These are phyloP conservation scores for Asobara japonica DNA, from an alignment of 1,140 invertebrate genomes.

Conservation along the genomic window DNA sequence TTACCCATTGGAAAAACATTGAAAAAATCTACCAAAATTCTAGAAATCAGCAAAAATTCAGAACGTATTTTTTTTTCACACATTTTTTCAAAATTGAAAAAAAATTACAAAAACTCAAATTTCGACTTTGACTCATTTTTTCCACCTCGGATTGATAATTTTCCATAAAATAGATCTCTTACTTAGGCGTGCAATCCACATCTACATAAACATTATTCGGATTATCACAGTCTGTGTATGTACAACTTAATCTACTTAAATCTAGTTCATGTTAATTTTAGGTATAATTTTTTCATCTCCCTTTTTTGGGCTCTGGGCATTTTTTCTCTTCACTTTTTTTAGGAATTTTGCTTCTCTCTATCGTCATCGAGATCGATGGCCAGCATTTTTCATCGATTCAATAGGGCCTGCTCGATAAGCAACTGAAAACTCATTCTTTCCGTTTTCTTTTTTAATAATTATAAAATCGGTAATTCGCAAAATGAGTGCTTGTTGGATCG, in stretches of 20 bases:
- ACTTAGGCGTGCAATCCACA: conserved; percentile 45
- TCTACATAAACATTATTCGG: conserved; percentile 60
- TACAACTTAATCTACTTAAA: conserved; percentile 59
- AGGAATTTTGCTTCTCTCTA: conserved; percentile 2
- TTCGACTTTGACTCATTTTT: too few relatives aligned
- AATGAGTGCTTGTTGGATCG: too few relatives aligned
- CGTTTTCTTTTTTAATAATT: too few relatives aligned
- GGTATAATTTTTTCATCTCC: not conserved
- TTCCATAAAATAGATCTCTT: not conserved
- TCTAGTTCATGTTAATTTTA: conserved; percentile 42
- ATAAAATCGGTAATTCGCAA: too few relatives aligned
- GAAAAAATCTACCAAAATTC: too few relatives aligned
- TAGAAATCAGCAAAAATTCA: too few relatives aligned
- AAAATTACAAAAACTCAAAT: too few relatives aligned
- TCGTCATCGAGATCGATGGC: conserved; percentile 24
- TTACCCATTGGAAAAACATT: too few relatives aligned
- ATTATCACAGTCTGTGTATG: conserved; percentile 69
- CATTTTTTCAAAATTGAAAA: too few relatives aligned
- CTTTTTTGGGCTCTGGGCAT: conserved; percentile 14
- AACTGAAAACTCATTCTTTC: too few relatives aligned
- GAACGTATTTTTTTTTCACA: too few relatives aligned
- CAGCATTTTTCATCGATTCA: conserved; percentile 26
- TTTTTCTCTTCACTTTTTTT: not conserved
- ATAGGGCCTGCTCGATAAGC: not conserved
- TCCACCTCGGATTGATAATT: not conserved